Base-by-base conservation (phyloP, 2,888 invertebrate genomes). In the Thumatha senex region DNA sequence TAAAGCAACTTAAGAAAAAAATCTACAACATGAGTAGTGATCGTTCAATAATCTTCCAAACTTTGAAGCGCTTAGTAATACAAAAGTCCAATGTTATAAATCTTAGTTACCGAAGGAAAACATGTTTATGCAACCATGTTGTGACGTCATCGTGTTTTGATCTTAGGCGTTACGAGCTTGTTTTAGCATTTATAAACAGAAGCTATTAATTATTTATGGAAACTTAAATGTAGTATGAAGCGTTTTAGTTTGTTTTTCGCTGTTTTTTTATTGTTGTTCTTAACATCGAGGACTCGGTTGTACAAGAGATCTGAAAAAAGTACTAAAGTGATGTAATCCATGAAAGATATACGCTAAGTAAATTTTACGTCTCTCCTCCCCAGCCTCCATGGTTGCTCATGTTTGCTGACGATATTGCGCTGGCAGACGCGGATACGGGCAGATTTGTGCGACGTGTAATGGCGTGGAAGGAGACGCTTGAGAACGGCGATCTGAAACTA, bases 91-190 rank as follows among this genome's bases (percentile, higher is more conserved):
- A 63, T 55, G 53, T 55, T 63, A 56, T 67, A 63, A 61, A 67
- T 66, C 66, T 65, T 63, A 45, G 64, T 57, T 48, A 65, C 52
- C 47, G 54, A 58, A 56, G 62, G 57, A 66, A 68, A 67, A 67
- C 68, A 68, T 67, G 68, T 67, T 68, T 63, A 68, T 61, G 57
- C 46, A 24, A 40, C 61, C 35, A 47, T 56, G 15, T 45, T 54
- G 12, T 56, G 53, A 63, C 58, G 57, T 59, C 61, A 67, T 50
- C 46, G 40, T 58, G 58, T 62, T 64, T 66, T 59, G 46, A 59
- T 53, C 51, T 7, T 10, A 35, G 18, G 40, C 53, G 40, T 42
- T 40, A 40, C 48, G 40, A 45, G 44, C 14, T 36, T 49, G 15
- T 47, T 56, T 55, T 29, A 34, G 48, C 24, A 36, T 48, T 48